A percentile compares a stretch with the other conserved stretches of the same genome.
phyloP scores from a whole-genome alignment of 1,140 invertebrate genomes.

The Augochlora pura region DNA sequence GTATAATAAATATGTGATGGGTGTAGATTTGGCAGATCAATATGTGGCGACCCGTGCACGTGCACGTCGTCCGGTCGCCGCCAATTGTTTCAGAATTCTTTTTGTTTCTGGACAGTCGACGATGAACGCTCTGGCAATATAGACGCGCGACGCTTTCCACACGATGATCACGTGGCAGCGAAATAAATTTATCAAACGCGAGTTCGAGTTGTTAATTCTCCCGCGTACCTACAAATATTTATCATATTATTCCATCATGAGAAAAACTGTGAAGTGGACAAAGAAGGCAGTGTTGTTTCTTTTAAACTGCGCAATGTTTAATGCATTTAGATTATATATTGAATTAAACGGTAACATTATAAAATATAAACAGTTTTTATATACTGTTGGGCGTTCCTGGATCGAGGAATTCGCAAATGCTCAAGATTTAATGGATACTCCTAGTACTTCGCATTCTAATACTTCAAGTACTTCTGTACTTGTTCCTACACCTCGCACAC shows the following conservation, averaged over 20 bases:
- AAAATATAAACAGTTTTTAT: conserved; percentile 14
- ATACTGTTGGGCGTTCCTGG: conserved; percentile 1
- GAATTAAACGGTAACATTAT: conserved; percentile 9
- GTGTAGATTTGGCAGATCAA: conserved; percentile 27
- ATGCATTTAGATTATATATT: conserved; percentile 7
- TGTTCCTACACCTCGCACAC: conserved; percentile 16
- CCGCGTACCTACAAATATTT: too few species aligned
- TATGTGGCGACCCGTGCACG: too few species aligned
- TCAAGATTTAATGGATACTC: conserved; percentile 4
- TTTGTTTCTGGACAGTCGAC: too few species aligned
- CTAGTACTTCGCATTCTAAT: too few species aligned
- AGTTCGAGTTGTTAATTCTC: too few species aligned
- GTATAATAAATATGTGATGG: conserved; percentile 39
- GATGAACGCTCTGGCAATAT: too few species aligned
- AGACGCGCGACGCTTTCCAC: too few species aligned
- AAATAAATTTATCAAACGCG: too few species aligned
- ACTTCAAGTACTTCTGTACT: conserved; percentile 2
- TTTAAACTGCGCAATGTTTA: conserved; percentile 37
- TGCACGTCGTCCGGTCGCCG: too few species aligned
- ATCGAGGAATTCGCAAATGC: conserved; percentile 8
- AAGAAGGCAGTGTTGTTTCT: conserved; percentile 35
- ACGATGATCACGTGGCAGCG: too few species aligned
- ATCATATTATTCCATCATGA: conserved; percentile 38
- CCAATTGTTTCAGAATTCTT: too few species aligned
- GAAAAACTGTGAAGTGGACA: conserved; percentile 38